Conservation (phyloP, 2,888 invertebrate species). For the Ochropleura leucogaster region DNA sequence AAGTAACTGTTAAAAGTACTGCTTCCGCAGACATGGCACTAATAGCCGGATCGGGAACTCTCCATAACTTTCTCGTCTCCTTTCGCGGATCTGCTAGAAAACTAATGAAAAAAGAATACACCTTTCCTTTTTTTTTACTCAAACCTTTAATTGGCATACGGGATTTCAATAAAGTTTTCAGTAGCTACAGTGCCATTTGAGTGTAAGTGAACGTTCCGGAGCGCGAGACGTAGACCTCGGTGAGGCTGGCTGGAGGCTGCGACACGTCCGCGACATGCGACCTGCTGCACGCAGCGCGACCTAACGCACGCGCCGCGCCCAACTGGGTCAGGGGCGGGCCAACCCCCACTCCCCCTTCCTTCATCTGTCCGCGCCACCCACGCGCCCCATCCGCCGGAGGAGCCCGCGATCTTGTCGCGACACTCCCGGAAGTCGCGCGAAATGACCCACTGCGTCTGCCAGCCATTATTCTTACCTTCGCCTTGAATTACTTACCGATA, state of each 20-base stretch:
- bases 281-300: slow-evolving; percentile 23
- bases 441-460: slow-evolving; percentile 44
- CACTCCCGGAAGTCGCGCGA: slow-evolving; percentile 58
- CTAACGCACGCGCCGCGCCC: slow-evolving; percentile 32
- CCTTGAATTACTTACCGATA: slow-evolving; percentile 36
- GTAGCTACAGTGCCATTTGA: not conserved
- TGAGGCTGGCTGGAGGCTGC: too few relatives aligned
- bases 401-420: slow-evolving; percentile 56
- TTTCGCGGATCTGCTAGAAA: not conserved
- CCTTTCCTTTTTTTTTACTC: too few relatives aligned
- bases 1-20: not conserved
- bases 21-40: not conserved
- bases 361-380: slow-evolving; percentile 4
- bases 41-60: not conserved
- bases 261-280: not conserved
- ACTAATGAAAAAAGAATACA: not conserved
- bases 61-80: not conserved
- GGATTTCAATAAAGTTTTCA: not conserved
- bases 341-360: slow-evolving; percentile 8
- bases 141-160: not conserved
- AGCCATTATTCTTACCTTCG: slow-evolving; percentile 43
- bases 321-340: slow-evolving; percentile 73
- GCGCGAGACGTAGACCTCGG: not conserved
- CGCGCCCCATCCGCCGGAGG: not conserved
- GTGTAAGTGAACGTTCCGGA: not conserved